Conservation (phyloP, 2,888 invertebrate species). For the Eulithis prunata region DNA sequence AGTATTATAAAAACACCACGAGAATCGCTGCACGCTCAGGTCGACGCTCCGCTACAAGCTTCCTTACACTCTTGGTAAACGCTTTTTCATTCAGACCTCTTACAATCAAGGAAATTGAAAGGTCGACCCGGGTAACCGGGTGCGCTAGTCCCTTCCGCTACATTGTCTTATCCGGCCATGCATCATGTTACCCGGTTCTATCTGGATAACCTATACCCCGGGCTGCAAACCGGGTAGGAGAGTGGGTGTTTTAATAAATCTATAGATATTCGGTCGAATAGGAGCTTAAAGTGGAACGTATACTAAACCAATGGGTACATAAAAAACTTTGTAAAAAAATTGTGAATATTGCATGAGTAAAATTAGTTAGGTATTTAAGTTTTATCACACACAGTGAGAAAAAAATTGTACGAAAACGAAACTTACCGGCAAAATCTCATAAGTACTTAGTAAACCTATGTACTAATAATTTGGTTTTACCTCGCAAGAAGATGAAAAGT, state of each 20-base stretch:
- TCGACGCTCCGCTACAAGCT: neutral
- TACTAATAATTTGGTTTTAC: too few species aligned
- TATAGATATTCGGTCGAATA: conserved; percentile 39
- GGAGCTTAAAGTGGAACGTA: conserved; percentile 8
- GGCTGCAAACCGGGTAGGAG: conserved; percentile 36
- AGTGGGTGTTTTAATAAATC: conserved; percentile 65
- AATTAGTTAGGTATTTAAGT: too few species aligned
- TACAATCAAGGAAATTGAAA: conserved; percentile 79
- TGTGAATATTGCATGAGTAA: too few species aligned
- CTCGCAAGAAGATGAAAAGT: too few species aligned
- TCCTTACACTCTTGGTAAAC: neutral
- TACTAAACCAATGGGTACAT: conserved; percentile 5
- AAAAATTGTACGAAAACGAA: too few species aligned
- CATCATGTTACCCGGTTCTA: conserved; percentile 65
- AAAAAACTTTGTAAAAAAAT: too few species aligned
- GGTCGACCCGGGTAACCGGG: conserved; percentile 64
- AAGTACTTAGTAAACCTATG: too few species aligned
- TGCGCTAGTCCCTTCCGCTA: conserved; percentile 65
- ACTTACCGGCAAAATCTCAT: too few species aligned
- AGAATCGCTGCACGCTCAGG: too few species aligned
- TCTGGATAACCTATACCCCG: conserved; percentile 48
- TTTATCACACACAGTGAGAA: too few species aligned
- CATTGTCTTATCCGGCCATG: conserved; percentile 72
- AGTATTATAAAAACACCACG: too few species aligned
- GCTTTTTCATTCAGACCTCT: conserved; percentile 24